Evolutionary conservation across 2,888 invertebrate species (phyloP).

Genomic region (Troides helena): DNA sequence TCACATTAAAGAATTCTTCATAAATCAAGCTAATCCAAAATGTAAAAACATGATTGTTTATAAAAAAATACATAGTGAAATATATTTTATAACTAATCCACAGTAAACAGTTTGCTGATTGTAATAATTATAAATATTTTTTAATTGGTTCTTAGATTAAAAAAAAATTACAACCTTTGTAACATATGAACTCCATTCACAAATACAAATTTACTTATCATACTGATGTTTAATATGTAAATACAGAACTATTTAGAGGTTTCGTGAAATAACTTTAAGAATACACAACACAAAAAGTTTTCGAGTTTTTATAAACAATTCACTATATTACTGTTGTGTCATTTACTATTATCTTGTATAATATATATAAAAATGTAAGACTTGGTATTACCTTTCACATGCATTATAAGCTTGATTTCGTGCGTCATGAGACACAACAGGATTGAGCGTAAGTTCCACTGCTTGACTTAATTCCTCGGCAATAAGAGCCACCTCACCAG

Average conservation of each 20-base stretch:
- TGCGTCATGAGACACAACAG: conserved; percentile 86
- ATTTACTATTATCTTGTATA: not conserved
- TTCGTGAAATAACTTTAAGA: no score
- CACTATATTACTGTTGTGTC: no score
- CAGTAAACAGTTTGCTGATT: no score
- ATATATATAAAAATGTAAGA: not conserved
- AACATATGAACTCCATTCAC: no score
- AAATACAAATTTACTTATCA: no score
- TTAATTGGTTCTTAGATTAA: no score
- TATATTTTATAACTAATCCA: no score
- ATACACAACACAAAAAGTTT: not conserved
- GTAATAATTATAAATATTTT: no score
- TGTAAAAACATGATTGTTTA: not conserved
- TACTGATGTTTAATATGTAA: no score
- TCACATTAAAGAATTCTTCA: not conserved
- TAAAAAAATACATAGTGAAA: no score
- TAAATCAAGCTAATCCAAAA: not conserved
- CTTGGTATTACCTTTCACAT: conserved; percentile 81
- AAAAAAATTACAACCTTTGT: no score
- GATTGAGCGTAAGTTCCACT: conserved; percentile 90
- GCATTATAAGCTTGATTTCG: conserved; percentile 91
- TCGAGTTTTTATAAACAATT: not conserved
- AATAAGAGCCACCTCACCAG: conserved; percentile 83
- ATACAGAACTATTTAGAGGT: no score
- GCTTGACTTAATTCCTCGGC: conserved; percentile 90